phyloP scores from a whole-genome alignment of 2,113 vertebrate genomes.

The Festucalex cinctus region DNA sequence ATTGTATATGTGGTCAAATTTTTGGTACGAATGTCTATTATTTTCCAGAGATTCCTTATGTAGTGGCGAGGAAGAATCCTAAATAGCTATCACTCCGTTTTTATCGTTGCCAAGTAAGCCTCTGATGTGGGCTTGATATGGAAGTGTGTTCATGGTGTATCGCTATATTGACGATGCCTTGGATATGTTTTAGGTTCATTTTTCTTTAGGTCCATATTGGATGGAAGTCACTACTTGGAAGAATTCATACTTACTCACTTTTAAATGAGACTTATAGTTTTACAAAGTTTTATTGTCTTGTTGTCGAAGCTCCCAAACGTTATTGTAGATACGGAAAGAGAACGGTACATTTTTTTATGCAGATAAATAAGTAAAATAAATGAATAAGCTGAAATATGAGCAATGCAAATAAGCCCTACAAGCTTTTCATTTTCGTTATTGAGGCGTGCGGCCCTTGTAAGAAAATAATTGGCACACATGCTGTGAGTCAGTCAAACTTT shows the following conservation, averaged over 20 bases:
- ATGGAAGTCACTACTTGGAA: conserved; percentile 64
- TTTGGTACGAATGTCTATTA: conserved; percentile 42
- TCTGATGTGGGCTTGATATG: conserved; percentile 39
- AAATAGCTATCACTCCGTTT: conserved; percentile 59
- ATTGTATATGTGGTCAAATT: conserved; percentile 31
- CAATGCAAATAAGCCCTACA: background rate
- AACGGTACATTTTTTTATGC: conserved; percentile 10
- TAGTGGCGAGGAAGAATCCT: conserved; percentile 71
- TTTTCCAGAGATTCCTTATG: conserved; percentile 55
- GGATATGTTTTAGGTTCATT: conserved; percentile 48
- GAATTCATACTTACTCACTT: conserved; percentile 40
- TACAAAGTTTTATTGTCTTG: conserved; percentile 29
- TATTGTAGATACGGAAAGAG: conserved; percentile 11
- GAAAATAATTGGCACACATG: background rate
- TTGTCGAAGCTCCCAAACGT: conserved; percentile 23
- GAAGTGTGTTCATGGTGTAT: conserved; percentile 55
- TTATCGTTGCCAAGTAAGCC: conserved; percentile 40
- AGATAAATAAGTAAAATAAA: background rate
- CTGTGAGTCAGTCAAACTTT: background rate
- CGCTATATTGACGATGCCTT: conserved; percentile 56
- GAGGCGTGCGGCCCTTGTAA: background rate
- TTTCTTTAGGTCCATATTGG: conserved; percentile 75
- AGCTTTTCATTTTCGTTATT: background rate
- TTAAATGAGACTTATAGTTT: conserved; percentile 45
- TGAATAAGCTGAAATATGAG: background rate